phyloP scores from a whole-genome alignment of 2,113 vertebrate genomes.

The Hippolais icterina region DNA sequence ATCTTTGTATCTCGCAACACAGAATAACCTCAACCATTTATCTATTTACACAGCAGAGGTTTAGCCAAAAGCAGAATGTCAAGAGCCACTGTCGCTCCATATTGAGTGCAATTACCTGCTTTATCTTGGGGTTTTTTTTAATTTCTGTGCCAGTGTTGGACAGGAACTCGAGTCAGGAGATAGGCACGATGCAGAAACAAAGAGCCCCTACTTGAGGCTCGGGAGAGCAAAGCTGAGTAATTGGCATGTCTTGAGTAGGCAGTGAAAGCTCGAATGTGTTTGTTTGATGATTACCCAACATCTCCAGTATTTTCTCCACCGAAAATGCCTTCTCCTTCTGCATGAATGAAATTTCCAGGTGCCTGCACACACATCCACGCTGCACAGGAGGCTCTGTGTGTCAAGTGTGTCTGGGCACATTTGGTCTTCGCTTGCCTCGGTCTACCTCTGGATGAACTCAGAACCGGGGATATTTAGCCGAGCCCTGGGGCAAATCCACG shows the following conservation, averaged over 20 bases:
- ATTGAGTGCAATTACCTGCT: neutral
- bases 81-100: neutral
- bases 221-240: neutral
- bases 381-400: neutral
- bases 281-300: slow-evolving; percentile 16
- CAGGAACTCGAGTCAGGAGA: neutral
- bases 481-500: neutral
- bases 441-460: neutral
- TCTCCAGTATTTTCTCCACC: neutral
- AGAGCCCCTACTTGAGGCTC: neutral
- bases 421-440: neutral
- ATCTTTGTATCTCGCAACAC: slow-evolving; percentile 30
- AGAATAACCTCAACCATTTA: neutral
- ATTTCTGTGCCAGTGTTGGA: neutral
- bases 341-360: slow-evolving; percentile 19
- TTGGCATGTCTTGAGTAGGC: neutral
- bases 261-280: neutral
- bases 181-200: neutral
- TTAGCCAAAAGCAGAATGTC: slow-evolving; percentile 9
- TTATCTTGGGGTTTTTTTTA: neutral
- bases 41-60: slow-evolving; percentile 29
- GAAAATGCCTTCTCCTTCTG: neutral
- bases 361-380: neutral
- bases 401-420: neutral
- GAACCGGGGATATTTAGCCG: neutral